These are phyloP conservation scores for Diplodus puntazzo DNA, from an alignment of 2,797 vertebrate species.

Conservation along the genomic window DNA sequence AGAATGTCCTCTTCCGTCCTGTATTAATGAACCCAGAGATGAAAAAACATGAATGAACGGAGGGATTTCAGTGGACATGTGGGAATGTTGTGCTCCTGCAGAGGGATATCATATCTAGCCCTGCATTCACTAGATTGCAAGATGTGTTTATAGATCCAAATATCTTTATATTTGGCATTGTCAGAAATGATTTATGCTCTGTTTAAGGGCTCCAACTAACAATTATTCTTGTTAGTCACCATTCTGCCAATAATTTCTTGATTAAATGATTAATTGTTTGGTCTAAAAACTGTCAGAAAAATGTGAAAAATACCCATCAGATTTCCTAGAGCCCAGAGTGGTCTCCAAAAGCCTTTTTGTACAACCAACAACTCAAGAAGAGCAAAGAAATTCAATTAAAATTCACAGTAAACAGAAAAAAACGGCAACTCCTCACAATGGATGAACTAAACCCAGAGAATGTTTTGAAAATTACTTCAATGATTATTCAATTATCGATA, in stretches of 20 bases:
- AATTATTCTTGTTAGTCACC: not conserved
- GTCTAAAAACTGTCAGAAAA: not conserved
- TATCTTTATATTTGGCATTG: not conserved
- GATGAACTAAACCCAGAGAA: not conserved
- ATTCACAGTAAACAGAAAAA: not conserved
- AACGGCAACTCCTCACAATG: not conserved
- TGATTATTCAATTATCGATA: not conserved
- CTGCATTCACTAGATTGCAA: conserved; percentile 14
- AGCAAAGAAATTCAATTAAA: not conserved
- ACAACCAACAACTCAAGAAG: not conserved
- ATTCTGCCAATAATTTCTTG: not conserved
- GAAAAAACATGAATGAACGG: conserved; percentile 67
- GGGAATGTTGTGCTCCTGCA: conserved; percentile 30
- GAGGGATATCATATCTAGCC: conserved; percentile 42
- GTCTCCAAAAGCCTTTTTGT: not conserved
- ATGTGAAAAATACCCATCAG: not conserved
- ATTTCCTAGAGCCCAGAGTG: not conserved
- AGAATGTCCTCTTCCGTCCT: conserved; percentile 79
- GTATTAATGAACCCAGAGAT: conserved; percentile 72
- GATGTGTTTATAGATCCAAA: not conserved
- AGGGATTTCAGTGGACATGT: conserved; percentile 55
- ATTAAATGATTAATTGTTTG: not conserved
- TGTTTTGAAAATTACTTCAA: not conserved
- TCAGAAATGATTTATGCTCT: not conserved
- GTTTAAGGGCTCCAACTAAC: not conserved